These are phyloP conservation scores for Protosalanx chinensis DNA, from an alignment of 2,797 vertebrate genomes.

Conservation along the genomic window DNA sequence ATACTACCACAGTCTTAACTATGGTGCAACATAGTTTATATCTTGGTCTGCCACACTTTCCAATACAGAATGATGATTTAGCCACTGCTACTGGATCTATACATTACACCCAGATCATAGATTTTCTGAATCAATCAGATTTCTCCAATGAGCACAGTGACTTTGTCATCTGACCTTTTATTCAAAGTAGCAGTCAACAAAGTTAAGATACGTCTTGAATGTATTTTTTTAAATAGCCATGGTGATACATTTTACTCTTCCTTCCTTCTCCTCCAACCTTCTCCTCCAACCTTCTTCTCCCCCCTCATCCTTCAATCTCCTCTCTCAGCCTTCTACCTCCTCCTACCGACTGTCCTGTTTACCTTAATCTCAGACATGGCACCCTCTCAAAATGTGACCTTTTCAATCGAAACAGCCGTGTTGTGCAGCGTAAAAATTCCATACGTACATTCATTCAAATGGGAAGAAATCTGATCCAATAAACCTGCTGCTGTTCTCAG, in stretches of 20 bases:
- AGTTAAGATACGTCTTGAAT: no score
- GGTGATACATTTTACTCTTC: no score
- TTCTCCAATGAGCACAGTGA: background rate
- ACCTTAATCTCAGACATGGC: no score
- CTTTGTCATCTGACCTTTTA: background rate
- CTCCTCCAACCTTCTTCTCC: no score
- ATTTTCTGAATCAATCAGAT: background rate
- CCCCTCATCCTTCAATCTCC: no score
- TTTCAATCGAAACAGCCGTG: background rate
- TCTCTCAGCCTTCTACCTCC: no score
- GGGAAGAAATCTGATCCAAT: background rate
- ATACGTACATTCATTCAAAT: background rate
- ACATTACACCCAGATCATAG: slow-evolving; percentile 4
- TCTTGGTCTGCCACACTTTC: background rate
- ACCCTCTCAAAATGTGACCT: background rate
- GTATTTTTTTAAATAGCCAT: no score
- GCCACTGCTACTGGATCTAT: background rate
- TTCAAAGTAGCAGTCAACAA: background rate
- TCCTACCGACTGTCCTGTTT: no score
- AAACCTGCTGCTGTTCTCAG: slow-evolving; percentile 8
- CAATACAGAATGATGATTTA: background rate
- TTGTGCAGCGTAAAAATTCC: background rate
- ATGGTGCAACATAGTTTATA: background rate
- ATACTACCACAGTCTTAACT: background rate
- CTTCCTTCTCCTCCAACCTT: no score